phyloP scores from a whole-genome alignment of 2,888 invertebrate genomes.

The Drosophila falleni region DNA sequence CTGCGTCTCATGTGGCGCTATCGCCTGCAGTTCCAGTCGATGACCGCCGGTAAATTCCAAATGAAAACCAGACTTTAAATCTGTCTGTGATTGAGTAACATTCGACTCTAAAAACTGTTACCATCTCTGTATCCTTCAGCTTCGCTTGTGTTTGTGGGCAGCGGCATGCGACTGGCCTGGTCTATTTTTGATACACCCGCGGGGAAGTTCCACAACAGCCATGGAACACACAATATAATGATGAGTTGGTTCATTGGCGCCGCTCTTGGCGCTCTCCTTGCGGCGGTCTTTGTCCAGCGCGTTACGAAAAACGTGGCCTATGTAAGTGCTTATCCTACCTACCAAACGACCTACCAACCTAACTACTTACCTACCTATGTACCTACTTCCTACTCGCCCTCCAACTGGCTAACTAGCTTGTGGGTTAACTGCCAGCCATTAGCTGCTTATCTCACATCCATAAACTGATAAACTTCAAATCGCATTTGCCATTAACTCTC shows the following conservation, averaged over 20 bases:
- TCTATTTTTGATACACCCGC: conserved; percentile 78
- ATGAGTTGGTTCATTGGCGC: conserved; percentile 83
- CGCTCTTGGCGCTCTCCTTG: conserved; percentile 74
- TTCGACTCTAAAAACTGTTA: background rate
- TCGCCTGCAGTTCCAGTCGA: conserved; percentile 78
- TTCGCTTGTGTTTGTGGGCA: conserved; percentile 74
- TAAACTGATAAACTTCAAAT: conserved; percentile 59
- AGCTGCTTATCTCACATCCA: conserved; percentile 48
- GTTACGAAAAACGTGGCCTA: conserved; percentile 80
- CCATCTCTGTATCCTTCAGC: conserved; percentile 55
- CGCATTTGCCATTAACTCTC: conserved; percentile 48
- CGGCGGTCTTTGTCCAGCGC: conserved; percentile 77
- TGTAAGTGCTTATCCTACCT: conserved; percentile 68
- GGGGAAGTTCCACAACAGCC: conserved; percentile 59
- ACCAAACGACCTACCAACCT: too few species aligned
- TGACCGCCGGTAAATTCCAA: conserved; percentile 72
- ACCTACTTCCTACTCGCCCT: background rate
- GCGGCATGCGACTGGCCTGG: conserved; percentile 81
- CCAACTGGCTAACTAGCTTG: conserved; percentile 8
- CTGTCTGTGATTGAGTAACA: background rate
- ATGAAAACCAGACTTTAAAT: background rate
- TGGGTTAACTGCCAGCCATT: conserved; percentile 35
- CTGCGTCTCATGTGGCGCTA: conserved; percentile 73
- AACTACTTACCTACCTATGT: too few species aligned
- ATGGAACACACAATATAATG: conserved; percentile 70